Evolutionary conservation across 1,140 invertebrate genomes (phyloP).

Genomic region (Aplysia californica): DNA sequence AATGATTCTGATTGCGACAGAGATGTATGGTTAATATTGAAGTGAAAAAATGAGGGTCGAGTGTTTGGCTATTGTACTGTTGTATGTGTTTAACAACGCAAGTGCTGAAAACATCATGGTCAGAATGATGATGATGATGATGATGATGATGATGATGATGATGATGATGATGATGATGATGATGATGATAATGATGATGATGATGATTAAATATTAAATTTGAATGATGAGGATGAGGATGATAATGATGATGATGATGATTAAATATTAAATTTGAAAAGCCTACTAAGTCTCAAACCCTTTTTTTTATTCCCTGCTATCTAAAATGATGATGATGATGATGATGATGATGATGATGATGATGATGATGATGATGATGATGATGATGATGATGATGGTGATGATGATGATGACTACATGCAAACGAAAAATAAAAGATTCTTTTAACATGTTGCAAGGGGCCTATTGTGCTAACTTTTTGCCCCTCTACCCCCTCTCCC

Average conservation of each 20-base stretch:
- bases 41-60: no score
- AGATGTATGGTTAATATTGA: no score
- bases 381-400: not conserved
- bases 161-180: not conserved
- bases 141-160: not conserved
- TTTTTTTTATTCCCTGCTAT: no score
- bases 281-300: no score
- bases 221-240: not conserved
- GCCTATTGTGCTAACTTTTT: no score
- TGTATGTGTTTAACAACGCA: no score
- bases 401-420: not conserved
- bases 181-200: not conserved
- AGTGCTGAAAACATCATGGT: no score
- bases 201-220: not conserved
- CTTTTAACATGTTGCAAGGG: no score
- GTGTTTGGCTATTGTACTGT: no score
- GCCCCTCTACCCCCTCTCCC: no score
- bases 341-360: not conserved
- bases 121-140: not conserved
- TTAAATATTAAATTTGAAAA: no score
- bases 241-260: not conserved
- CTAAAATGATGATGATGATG: not conserved
- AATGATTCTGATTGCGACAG: not conserved
- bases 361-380: not conserved
- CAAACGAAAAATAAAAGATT: no score